Evolutionary conservation across 2,888 invertebrate species (phyloP).

Genomic region (Conchocele bisecta): DNA sequence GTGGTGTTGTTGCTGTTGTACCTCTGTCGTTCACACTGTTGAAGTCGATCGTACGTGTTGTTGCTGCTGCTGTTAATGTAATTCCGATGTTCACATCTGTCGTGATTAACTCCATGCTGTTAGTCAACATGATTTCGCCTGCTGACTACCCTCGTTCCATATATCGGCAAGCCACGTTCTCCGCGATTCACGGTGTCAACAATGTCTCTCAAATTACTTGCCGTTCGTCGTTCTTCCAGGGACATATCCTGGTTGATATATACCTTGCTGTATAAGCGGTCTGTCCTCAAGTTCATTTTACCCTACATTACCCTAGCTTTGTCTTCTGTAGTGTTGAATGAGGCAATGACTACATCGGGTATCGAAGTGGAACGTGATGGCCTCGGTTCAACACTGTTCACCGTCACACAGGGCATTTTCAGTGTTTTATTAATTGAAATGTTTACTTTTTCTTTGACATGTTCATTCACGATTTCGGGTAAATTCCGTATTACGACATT

Average conservation of each 20-base stretch:
- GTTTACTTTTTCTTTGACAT: background rate
- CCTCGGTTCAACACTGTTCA: background rate
- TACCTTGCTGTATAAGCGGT: background rate
- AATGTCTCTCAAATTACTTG: slow-evolving; percentile 4
- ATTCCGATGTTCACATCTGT: background rate
- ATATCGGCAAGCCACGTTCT: background rate
- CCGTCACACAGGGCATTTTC: background rate
- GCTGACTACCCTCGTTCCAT: slow-evolving; percentile 7
- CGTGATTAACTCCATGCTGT: background rate
- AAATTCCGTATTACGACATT: background rate
- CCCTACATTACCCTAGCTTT: background rate
- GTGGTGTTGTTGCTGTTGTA: no score
- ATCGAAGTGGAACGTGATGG: background rate
- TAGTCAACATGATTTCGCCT: background rate
- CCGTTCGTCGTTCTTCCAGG: slow-evolving; percentile 2
- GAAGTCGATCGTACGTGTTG: no score
- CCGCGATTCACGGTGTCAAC: slow-evolving; percentile 10
- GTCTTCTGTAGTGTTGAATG: background rate
- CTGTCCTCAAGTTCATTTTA: background rate
- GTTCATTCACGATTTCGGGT: slow-evolving; percentile 12
- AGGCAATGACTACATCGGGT: slow-evolving; percentile 22
- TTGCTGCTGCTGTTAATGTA: no score
- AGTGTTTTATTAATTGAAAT: background rate
- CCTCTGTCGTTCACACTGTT: no score
- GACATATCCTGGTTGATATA: slow-evolving; percentile 17